Base-by-base conservation (phyloP, 2,888 invertebrate species). In the Hemithea aestivaria region DNA sequence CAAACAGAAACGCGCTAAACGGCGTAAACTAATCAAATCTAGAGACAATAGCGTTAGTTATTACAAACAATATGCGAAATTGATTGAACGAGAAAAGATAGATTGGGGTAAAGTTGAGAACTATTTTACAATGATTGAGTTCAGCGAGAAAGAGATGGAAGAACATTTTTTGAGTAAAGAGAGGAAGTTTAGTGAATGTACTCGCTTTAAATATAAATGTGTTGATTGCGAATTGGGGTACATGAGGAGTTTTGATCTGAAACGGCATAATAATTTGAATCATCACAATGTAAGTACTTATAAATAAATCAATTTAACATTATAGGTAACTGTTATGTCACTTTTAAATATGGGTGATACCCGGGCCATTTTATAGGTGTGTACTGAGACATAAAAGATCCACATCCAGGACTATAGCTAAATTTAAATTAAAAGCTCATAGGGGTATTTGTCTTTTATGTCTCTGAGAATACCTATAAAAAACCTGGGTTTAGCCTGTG, bases 211-310 rank as follows among this genome's bases (percentile, higher is more conserved):
- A 7, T 40, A 40, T n/a, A 48, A 51, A 27, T 54, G 53, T 34
- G 44, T 35, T 8, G 27, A 35, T 9, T 54, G 53, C 22, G 22
- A 27, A 2, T 16, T 43, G 0, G 49, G 46, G 0, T 49, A 40
- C 29, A 35, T 44, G 24, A 46, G 35, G 7, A 24, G 16, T 7
- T 47, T 29, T n/a, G 48, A 45, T 21, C 35, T 38, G 11, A 42
- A 40, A 20, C 27, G 50, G 11, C 58, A 59, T 29, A 50, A 40
- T 11, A 45, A 45, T 10, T 32, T 49, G 6, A 48, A 52, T 24
- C 59, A 59, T 47, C 37, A 39, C 7, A 48, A 48, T 45, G 59
- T 59, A 35, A 46, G 33, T 22, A 0, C 9, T 9, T 26, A 7
- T 8, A n/a, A 9, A 21, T 7, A 11, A 24, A 25, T 10, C 7